These are phyloP conservation scores for Pogonocherus hispidulus DNA, from an alignment of 2,888 invertebrate species.

Conservation along the genomic window DNA sequence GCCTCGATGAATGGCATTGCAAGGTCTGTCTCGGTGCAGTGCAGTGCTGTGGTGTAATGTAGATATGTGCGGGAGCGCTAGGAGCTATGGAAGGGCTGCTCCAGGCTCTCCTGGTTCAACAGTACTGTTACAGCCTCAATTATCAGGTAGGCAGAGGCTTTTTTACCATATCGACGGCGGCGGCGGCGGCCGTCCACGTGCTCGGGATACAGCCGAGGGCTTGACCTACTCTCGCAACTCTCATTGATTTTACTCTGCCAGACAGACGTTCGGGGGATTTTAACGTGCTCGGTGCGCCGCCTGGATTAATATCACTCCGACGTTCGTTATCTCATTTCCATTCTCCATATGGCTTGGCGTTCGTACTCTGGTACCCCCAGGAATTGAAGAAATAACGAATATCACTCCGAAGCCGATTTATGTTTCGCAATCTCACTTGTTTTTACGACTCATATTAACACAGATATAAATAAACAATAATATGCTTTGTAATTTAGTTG, in stretches of 20 bases:
- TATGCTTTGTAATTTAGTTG: background rate
- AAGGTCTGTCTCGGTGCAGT: conserved; percentile 70
- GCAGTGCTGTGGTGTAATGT: conserved; percentile 61
- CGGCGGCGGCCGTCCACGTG: conserved; percentile 3
- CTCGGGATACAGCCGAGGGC: conserved; percentile 43
- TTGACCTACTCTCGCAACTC: conserved; percentile 61
- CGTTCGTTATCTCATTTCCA: conserved; percentile 37
- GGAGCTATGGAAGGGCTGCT: conserved; percentile 68
- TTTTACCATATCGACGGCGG: conserved; percentile 1
- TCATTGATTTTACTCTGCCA: conserved; percentile 61
- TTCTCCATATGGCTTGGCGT: conserved; percentile 16
- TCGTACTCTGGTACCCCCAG: too few relatives aligned
- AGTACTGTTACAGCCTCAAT: conserved; percentile 63
- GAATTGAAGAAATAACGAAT: background rate
- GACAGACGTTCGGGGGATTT: conserved; percentile 56
- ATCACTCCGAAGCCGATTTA: background rate
- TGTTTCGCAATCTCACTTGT: background rate
- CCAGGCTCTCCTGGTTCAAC: conserved; percentile 66
- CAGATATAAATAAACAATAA: too few relatives aligned
- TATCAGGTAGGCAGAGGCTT: conserved; percentile 60
- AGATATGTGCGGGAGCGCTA: conserved; percentile 59
- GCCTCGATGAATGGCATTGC: conserved; percentile 79
- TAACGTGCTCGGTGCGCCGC: conserved; percentile 46
- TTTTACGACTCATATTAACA: too few relatives aligned
- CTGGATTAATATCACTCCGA: conserved; percentile 47